Conservation (phyloP, 2,888 invertebrate genomes). For the Troides oblongomaculatus region DNA sequence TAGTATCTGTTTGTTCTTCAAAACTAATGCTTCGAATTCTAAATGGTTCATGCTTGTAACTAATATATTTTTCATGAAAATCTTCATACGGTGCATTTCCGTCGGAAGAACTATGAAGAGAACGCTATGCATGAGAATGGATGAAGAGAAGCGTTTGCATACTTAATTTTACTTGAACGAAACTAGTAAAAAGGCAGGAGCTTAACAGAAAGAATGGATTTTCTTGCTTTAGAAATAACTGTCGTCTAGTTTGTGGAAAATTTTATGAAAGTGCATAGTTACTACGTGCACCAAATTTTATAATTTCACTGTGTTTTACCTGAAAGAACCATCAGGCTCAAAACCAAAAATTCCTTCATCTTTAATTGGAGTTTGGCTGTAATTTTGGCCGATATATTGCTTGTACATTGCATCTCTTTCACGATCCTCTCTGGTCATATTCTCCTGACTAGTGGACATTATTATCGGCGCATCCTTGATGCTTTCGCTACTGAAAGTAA, state of each 20-base stretch:
- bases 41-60: conserved; percentile 85
- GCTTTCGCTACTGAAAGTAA: conserved; percentile 68
- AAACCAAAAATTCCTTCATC: conserved; percentile 80
- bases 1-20: conserved; percentile 79
- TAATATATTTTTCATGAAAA: conserved; percentile 90
- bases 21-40: conserved; percentile 87
- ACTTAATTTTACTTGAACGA: conserved; percentile 20
- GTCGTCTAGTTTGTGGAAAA: conserved; percentile 11
- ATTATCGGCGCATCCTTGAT: conserved; percentile 72
- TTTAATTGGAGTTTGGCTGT: conserved; percentile 80
- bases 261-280: conserved; percentile 19
- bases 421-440: conserved; percentile 75
- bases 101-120: conserved; percentile 79
- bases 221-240: conserved; percentile 6
- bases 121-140: conserved; percentile 66
- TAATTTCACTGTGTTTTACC: conserved; percentile 46
- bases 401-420: conserved; percentile 69
- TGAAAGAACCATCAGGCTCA: conserved; percentile 75
- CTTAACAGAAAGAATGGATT: conserved; percentile 29
- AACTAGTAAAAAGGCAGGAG: conserved; percentile 34
- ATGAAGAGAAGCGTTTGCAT: conserved; percentile 53
- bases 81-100: conserved; percentile 83
- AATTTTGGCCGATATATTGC: conserved; percentile 70
- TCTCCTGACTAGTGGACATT: conserved; percentile 83
- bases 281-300: conserved; percentile 15